Evolutionary conservation across 2,888 invertebrate genomes (phyloP), one percentile per base, ranked within the genome.

Genomic region (Sympetrum striolatum): DNA sequence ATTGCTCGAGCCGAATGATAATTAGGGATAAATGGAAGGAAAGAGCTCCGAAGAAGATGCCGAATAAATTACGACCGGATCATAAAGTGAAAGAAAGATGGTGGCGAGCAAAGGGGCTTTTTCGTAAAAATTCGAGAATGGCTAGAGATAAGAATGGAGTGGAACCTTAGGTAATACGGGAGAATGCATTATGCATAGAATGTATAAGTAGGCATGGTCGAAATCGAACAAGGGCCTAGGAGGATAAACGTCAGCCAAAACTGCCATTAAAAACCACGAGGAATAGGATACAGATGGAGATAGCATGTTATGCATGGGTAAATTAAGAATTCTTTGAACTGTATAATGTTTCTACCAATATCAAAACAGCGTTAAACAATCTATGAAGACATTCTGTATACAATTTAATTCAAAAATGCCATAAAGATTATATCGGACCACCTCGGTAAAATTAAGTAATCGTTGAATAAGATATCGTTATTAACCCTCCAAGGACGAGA

Each of bases 121-220:
- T n/a, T n/a, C 60, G 37, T 86, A 64, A 60, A 86, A 60, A 60
- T 37, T 39, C 39, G 37, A 22, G 86, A 25, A 31, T 18, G n/a
- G 58, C 60, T 60, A 6, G 37, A 86, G 86, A 86, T 86, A 86
- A 86, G 86, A 12, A 60, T 37, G 86, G 64, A 86, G 86, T 86
- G 86, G 86, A 86, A 37, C 64, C 60, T 60, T 37, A 60, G 35
- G 86, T 86, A 64, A 64, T 37, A 37, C 37, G 86, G 37, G 10
- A 58, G 22, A 60, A 86, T 58, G 60, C 86, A 60, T 60, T 37
- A 60, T 35, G 60, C 58, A 60, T 60, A 60, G 86, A 10, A 35
- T 22, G 14, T 60, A 86, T 58, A 37, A 39, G 37, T n/a, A n/a
- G 86, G 60, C 22, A 37, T 35, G 1, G 35, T n/a, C 4, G 35